Percentiles rank a stretch among this genome's conserved stretches.
phyloP scores from a whole-genome alignment of 2,113 vertebrate genomes.

The Phoenicopterus ruber region DNA sequence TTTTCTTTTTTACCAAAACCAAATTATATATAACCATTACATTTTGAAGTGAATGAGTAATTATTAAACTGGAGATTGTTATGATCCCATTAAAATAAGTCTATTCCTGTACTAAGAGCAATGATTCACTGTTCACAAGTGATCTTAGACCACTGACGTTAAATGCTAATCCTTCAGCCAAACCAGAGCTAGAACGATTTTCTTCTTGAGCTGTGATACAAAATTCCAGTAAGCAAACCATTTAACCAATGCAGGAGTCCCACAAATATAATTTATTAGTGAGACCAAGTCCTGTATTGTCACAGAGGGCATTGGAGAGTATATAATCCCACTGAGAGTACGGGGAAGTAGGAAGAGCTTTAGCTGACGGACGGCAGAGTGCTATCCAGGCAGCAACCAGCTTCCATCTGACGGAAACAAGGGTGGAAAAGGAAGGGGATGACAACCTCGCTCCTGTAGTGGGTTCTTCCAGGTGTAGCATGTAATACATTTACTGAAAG shows the following conservation, averaged over 20 bases:
- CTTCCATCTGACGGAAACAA: neutral
- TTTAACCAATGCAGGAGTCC: neutral
- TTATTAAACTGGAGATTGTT: conserved; percentile 30
- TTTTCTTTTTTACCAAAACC: neutral
- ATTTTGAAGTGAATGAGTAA: conserved; percentile 24
- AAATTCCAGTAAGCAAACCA: neutral
- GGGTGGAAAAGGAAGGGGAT: neutral
- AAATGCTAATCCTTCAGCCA: neutral
- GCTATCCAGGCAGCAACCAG: neutral
- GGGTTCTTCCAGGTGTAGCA: neutral
- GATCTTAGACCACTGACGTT: neutral
- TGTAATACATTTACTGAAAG: neutral
- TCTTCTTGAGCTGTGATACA: neutral
- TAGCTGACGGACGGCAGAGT: neutral
- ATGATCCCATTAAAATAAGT: conserved; percentile 3
- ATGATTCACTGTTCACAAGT: conserved; percentile 31
- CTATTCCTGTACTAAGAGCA: neutral
- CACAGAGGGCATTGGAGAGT: neutral
- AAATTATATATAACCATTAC: neutral
- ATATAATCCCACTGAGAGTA: neutral
- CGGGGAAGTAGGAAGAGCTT: neutral
- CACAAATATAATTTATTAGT: neutral
- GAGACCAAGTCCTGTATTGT: neutral
- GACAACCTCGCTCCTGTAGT: neutral
- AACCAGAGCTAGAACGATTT: neutral